Evolutionary conservation across 2,113 vertebrate species (phyloP).

Genomic region (Motacilla tschutschensis): DNA sequence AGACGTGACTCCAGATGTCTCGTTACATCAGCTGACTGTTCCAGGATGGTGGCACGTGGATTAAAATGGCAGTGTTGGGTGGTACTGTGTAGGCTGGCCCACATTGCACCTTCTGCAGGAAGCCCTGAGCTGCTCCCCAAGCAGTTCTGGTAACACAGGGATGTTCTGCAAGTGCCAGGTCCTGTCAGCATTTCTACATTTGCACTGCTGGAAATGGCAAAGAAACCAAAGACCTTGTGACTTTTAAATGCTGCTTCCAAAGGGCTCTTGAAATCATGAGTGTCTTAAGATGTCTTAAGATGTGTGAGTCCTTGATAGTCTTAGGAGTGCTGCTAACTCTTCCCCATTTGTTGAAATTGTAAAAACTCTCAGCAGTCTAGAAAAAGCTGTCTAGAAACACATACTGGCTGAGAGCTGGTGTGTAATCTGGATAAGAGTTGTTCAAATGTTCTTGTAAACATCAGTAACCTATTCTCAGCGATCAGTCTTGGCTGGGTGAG

Average conservation of each 20-base stretch:
- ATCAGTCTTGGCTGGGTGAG: background rate
- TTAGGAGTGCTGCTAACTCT: background rate
- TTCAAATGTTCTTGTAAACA: background rate
- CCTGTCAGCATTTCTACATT: background rate
- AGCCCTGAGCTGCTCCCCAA: background rate
- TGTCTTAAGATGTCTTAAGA: background rate
- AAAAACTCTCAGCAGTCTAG: background rate
- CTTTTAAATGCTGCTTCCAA: background rate
- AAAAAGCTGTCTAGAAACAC: background rate
- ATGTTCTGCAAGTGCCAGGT: background rate
- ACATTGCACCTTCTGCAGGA: background rate
- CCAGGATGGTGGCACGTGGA: rapidly evolving
- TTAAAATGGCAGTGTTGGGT: background rate
- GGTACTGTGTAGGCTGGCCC: background rate
- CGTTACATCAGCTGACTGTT: background rate
- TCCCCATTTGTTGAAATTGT: background rate
- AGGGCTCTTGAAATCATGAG: background rate
- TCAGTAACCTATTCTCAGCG: background rate
- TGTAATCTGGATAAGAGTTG: background rate
- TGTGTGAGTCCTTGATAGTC: background rate
- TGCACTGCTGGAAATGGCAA: background rate
- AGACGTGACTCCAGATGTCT: rapidly evolving
- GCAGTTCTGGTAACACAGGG: background rate
- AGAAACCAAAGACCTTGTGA: background rate
- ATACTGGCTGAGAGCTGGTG: background rate